Evolutionary conservation across 2,888 invertebrate genomes (phyloP).

Genomic region (Ommatoiulus sabulosus): DNA sequence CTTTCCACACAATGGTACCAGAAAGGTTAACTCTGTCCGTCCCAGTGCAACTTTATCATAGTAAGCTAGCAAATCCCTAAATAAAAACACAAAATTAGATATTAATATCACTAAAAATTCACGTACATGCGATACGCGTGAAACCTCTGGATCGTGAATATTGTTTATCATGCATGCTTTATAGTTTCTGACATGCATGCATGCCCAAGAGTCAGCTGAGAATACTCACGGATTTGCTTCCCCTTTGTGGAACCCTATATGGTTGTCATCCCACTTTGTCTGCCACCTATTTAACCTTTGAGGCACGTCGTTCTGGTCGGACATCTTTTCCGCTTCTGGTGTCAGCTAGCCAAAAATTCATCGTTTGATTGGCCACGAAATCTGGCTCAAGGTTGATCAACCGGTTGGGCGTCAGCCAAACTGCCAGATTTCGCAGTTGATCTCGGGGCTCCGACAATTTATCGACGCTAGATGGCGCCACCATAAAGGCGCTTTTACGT

Average conservation of each 20-base stretch:
- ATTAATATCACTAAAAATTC: no score
- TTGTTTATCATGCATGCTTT: no score
- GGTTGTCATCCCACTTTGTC: background rate
- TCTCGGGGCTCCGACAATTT: background rate
- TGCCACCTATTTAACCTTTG: background rate
- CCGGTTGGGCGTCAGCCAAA: background rate
- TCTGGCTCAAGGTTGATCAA: background rate
- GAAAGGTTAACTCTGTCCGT: slow-evolving; percentile 58
- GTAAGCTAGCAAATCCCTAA: background rate
- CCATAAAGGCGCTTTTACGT: no score
- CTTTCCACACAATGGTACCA: slow-evolving; percentile 65
- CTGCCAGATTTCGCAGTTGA: background rate
- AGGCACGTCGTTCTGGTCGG: background rate
- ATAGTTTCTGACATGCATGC: no score
- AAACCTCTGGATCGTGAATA: no score
- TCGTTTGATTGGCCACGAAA: background rate
- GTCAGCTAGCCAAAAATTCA: no score
- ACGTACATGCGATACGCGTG: no score
- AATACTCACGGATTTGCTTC: slow-evolving; percentile 4
- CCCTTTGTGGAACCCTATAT: background rate
- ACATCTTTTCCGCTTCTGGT: background rate
- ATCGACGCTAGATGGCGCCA: background rate
- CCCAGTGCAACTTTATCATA: slow-evolving; percentile 25
- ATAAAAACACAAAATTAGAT: no score
- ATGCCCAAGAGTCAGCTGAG: no score